Percentiles rank a stretch among this genome's conserved stretches.
phyloP scores from a whole-genome alignment of 2,888 invertebrate genomes.

The Nowickia ferox region DNA sequence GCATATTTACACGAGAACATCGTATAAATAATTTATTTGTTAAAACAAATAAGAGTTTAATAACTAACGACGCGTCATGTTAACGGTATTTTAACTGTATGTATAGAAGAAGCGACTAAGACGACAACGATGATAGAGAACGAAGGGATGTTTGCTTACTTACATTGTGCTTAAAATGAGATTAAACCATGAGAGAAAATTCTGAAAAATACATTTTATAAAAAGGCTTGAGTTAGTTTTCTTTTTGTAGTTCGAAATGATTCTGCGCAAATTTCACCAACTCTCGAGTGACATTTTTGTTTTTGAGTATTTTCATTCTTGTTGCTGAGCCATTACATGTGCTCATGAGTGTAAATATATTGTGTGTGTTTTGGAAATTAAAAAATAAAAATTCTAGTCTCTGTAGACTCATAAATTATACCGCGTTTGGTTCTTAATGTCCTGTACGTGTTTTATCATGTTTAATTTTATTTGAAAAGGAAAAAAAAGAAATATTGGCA shows the following conservation, averaged over 20 bases:
- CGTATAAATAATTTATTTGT: constrained; percentile 74
- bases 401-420: constrained; percentile 72
- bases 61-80: constrained; percentile 74
- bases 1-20: constrained; percentile 64
- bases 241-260: not conserved
- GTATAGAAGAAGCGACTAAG: constrained; percentile 44
- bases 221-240: constrained; percentile 16
- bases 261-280: constrained; percentile 38
- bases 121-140: constrained; percentile 57
- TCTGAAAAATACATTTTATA: not conserved
- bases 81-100: constrained; percentile 73
- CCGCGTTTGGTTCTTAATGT: constrained; percentile 72
- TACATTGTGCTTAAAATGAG: constrained; percentile 20
- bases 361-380: constrained; percentile 22
- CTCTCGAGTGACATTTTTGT: not conserved
- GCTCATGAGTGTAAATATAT: constrained; percentile 8
- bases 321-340: not conserved
- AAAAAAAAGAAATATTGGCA: constrained; percentile 21
- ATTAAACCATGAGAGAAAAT: not conserved
- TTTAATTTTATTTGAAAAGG: constrained; percentile 69
- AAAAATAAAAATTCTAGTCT: constrained; percentile 58
- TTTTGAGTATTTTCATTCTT: constrained; percentile 31
- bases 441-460: constrained; percentile 72
- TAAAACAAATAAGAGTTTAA: constrained; percentile 74
- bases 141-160: constrained; percentile 52